These are phyloP conservation scores for Vulpes lagopus DNA, from an alignment of 2,113 vertebrate genomes.

Conservation along the genomic window DNA sequence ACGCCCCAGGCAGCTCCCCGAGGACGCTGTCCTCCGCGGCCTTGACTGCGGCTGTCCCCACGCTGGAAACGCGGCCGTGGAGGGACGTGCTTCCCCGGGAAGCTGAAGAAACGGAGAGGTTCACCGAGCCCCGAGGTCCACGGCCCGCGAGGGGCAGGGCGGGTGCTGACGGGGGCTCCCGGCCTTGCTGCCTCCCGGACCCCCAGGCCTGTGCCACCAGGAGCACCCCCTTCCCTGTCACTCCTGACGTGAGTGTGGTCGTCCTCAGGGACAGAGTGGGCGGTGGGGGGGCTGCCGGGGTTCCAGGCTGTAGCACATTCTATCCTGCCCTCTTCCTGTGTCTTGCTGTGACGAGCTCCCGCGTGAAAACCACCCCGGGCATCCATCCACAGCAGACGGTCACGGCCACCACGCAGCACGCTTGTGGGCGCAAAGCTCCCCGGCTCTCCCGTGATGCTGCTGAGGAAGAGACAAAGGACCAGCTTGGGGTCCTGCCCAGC, in stretches of 20 bases:
- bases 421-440: no score
- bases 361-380: background rate
- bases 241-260: accelerated
- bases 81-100: background rate
- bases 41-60: background rate
- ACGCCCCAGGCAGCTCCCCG: accelerated
- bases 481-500: accelerated
- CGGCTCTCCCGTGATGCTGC: background rate
- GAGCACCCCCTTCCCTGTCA: no score
- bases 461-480: background rate
- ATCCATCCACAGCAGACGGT: no score
- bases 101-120: background rate
- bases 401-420: accelerated
- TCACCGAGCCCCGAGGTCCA: accelerated
- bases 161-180: background rate
- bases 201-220: background rate
- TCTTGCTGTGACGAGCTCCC: background rate
- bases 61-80: no score
- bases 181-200: background rate
- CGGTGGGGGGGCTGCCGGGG: background rate
- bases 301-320: background rate
- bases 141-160: no score
- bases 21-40: background rate
- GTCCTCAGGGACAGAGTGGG: background rate
- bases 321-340: background rate